Evolutionary conservation across 2,113 vertebrate genomes (phyloP).

Genomic region (Phaethon lepturus): DNA sequence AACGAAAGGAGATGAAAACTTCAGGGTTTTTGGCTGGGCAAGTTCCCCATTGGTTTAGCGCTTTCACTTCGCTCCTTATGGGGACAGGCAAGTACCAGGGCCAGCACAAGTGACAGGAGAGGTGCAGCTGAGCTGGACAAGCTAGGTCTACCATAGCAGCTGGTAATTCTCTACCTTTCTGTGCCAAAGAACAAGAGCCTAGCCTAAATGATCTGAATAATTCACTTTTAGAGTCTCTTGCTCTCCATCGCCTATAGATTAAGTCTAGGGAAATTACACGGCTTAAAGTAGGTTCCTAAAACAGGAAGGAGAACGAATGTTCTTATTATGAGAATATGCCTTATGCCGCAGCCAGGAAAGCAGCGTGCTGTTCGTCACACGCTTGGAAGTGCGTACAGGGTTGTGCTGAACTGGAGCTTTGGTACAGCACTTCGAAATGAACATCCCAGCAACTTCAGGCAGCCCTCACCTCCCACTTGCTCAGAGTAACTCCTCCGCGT

Average conservation of each 20-base stretch:
- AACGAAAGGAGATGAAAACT: neutral
- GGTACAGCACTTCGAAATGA: neutral
- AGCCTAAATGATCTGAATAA: neutral
- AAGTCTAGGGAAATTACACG: neutral
- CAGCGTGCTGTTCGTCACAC: fast-evolving
- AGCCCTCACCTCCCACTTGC: neutral
- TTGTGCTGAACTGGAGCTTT: neutral
- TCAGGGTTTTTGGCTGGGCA: neutral
- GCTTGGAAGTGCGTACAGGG: neutral
- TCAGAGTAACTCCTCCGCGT: neutral
- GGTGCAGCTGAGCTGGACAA: neutral
- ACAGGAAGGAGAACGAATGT: neutral
- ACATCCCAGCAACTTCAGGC: neutral
- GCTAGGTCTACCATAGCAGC: neutral
- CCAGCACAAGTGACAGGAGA: neutral
- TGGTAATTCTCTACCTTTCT: neutral
- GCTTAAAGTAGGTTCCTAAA: neutral
- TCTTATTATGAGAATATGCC: too few species aligned
- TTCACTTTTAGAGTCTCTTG: neutral
- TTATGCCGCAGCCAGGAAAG: fast-evolving
- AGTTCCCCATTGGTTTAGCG: neutral
- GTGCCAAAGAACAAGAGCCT: neutral
- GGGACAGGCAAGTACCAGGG: neutral
- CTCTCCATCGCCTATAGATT: neutral
- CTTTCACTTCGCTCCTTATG: neutral